Evolutionary conservation across 2,797 vertebrate species (phyloP).

Genomic region (Melanogrammus aeglefinus): DNA sequence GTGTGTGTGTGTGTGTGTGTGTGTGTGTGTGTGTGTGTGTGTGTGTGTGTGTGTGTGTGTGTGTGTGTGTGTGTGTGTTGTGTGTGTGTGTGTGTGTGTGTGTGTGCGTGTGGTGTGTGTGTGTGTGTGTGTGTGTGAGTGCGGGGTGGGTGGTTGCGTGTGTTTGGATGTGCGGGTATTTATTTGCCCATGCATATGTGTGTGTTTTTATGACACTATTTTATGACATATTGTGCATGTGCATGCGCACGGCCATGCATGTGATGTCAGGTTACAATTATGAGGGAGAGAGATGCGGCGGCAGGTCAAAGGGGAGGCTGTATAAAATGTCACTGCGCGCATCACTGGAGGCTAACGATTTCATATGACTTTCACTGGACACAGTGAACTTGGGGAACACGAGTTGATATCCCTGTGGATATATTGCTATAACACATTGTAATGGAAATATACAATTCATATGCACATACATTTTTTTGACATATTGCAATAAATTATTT

Average conservation of each 20-base stretch:
- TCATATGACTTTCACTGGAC: constrained; percentile 1
- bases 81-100: constrained; percentile 11
- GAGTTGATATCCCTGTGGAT: background rate
- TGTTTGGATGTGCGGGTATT: background rate
- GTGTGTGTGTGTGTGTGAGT: constrained; percentile 19
- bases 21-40: too few relatives aligned
- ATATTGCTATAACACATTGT: background rate
- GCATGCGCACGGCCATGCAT: constrained; percentile 10
- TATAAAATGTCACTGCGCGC: constrained; percentile 26
- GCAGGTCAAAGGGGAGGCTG: constrained; percentile 32
- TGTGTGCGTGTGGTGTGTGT: constrained; percentile 10
- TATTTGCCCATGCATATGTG: constrained; percentile 7
- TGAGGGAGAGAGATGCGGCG: constrained; percentile 23
- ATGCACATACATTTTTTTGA: background rate
- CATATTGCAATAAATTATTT: background rate
- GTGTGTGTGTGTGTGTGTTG: background rate
- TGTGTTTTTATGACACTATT: constrained; percentile 31
- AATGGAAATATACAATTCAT: background rate
- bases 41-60: too few relatives aligned
- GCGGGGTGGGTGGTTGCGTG: background rate
- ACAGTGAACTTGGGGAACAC: background rate
- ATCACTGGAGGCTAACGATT: constrained; percentile 18
- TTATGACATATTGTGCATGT: background rate
- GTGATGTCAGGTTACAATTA: constrained; percentile 55
- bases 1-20: background rate